A percentile compares a stretch with the other conserved stretches of the same genome.
Conservation (phyloP, 1,140 invertebrate genomes). For the Danaus melanippus region DNA sequence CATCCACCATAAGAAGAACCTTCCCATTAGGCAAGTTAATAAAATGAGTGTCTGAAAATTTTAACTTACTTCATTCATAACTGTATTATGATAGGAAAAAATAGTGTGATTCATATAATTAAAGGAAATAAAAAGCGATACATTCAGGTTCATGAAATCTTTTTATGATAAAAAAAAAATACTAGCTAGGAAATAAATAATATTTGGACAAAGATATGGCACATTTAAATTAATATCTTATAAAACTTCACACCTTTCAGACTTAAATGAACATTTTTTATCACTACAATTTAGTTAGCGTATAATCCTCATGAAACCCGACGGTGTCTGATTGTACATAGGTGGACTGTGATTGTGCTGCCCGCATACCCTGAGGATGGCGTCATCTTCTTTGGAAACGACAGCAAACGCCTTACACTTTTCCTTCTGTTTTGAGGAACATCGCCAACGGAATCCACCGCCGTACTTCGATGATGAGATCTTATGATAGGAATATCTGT, state of each 20-base stretch:
- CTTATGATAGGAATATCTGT: constrained; percentile 28
- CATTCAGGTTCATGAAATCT: neutral
- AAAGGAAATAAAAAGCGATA: too few species aligned
- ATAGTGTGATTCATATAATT: neutral
- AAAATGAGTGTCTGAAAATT: constrained; percentile 5
- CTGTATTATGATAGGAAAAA: neutral
- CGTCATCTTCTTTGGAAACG: constrained; percentile 19
- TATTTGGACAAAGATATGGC: neutral
- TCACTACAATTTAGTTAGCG: too few species aligned
- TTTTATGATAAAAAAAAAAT: neutral
- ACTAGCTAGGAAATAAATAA: neutral
- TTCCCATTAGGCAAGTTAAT: constrained; percentile 22
- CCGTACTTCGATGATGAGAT: constrained; percentile 13
- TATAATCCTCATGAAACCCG: constrained; percentile 1
- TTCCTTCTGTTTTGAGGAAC: constrained; percentile 24
- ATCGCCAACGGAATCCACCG: constrained; percentile 26
- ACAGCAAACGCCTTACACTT: constrained; percentile 30
- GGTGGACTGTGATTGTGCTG: constrained; percentile 29
- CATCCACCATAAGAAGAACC: constrained; percentile 28
- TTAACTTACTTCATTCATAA: neutral
- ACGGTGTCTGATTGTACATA: constrained; percentile 11
- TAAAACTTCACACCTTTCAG: neutral
- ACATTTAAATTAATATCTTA: constrained; percentile 3
- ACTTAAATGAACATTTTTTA: too few species aligned
- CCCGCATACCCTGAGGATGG: constrained; percentile 14